Base-by-base conservation (phyloP, 2,888 invertebrate species). In the Theristus sp. region DNA sequence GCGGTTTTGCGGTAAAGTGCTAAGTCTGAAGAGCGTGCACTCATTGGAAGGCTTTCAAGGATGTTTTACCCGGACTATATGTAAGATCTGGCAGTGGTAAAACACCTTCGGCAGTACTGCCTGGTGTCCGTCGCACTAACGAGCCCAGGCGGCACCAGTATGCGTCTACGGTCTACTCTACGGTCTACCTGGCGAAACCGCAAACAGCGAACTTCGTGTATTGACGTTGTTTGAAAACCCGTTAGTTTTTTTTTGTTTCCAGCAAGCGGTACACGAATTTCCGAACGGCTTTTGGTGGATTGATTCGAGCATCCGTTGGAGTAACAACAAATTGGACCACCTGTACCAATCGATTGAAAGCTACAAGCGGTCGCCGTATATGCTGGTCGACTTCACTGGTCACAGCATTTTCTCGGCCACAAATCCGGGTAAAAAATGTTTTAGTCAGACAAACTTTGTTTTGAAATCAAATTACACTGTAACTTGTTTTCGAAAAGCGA, bases 161-260 rank as follows among this genome's bases (percentile, higher is more conserved):
- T 38, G 38, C 2, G 61, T 70, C 0, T 38, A 65, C 1, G 63
- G 68, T 69, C 1, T 63, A 64, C 10, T 63, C 58, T 6, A 60
- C 64, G 13, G 63, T 63, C 22, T 66, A 68, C 60, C 38, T 38
- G 38, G 10, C 10, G 67, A 69, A 10, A 70, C 68, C n/a, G 6
- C 69, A 60, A 61, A 66, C 70, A 2, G 71, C 69, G 1, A 73
- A 72, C 0, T 67, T 71, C 61, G 68, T 13, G 10, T 28, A 25
- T 57, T 25, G 30, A 3, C 20, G 27, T 31, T 22, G 24, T 17
- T 13, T 13, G 6, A 58, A 24, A 13, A 10, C 6, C 13, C 20
- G n/a, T n/a, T 20, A 6, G 13, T 52, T 6, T 10, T 24, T 24
- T n/a, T 10, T 20, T n/a, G 6, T 52, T 27, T 28, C 27, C 54